Percentiles rank a stretch among this genome's conserved stretches.
These are phyloP conservation scores for Lapara coniferarum DNA, from an alignment of 2,888 invertebrate species.

Conservation along the genomic window DNA sequence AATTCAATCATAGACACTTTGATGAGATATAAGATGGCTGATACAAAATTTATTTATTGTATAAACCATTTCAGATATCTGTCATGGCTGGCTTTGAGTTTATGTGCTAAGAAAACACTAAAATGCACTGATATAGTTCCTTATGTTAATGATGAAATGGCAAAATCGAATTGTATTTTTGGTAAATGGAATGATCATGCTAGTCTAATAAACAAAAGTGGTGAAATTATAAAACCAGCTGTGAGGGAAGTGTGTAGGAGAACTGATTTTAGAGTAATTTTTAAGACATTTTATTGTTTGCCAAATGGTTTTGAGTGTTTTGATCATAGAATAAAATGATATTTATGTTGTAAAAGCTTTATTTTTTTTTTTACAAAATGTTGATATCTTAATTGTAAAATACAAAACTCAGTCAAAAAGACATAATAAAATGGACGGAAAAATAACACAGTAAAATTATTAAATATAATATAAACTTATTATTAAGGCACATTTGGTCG, in stretches of 20 bases:
- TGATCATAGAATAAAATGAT: constrained; percentile 45
- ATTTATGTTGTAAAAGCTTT: constrained; percentile 12
- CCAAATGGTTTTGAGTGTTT: constrained; percentile 69
- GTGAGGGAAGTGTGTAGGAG: constrained; percentile 64
- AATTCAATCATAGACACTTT: constrained; percentile 67
- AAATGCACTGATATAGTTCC: constrained; percentile 67
- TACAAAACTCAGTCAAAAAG: constrained; percentile 18
- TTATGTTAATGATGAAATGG: constrained; percentile 58
- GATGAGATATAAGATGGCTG: constrained; percentile 54
- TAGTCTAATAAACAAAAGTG: constrained; percentile 59
- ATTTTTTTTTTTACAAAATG: background rate
- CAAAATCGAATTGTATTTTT: constrained; percentile 72
- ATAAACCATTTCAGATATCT: constrained; percentile 76
- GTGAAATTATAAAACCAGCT: constrained; percentile 50
- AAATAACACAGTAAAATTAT: constrained; percentile 25
- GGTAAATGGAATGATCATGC: constrained; percentile 74
- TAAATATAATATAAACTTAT: constrained; percentile 32
- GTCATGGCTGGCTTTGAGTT: constrained; percentile 68
- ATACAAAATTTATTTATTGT: constrained; percentile 66
- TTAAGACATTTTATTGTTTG: constrained; percentile 59
- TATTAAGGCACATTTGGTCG: constrained; percentile 20
- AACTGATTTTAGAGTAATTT: constrained; percentile 58
- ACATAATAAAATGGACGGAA: constrained; percentile 24
- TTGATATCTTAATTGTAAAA: constrained; percentile 23
- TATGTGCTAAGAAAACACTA: constrained; percentile 67